A percentile compares a stretch with the other conserved stretches of the same genome.
phyloP scores from a whole-genome alignment of 2,113 vertebrate species.

The Psilopogon haemacephalus region DNA sequence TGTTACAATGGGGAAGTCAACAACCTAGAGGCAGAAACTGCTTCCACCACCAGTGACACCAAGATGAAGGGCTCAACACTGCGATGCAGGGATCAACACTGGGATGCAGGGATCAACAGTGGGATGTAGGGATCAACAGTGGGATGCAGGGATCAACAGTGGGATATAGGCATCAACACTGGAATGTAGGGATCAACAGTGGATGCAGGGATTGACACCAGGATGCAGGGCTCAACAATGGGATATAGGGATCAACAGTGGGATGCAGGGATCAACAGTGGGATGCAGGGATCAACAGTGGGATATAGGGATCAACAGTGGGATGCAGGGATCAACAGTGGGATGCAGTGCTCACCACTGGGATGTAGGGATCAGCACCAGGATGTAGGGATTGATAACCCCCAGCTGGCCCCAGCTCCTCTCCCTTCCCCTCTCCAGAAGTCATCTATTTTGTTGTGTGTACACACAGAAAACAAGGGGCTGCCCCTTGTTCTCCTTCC shows the following conservation, averaged over 20 bases:
- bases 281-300: too few relatives aligned
- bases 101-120: too few relatives aligned
- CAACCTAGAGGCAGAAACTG: neutral
- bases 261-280: too few relatives aligned
- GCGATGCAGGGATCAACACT: too few relatives aligned
- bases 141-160: too few relatives aligned
- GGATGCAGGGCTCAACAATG: neutral
- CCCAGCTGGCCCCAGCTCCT: neutral
- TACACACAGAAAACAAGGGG: conserved; percentile 78
- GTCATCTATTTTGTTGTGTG: conserved; percentile 81
- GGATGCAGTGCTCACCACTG: too few relatives aligned
- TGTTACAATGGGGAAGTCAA: neutral
- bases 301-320: too few relatives aligned
- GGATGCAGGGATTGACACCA: neutral
- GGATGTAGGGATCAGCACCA: neutral
- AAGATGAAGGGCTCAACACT: neutral
- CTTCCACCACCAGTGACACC: neutral
- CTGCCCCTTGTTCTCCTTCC: conserved; percentile 73
- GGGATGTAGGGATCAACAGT: too few relatives aligned
- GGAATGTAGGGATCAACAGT: neutral
- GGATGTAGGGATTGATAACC: neutral
- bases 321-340: too few relatives aligned
- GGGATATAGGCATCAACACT: neutral
- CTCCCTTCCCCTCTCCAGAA: conserved; percentile 42
- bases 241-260: too few relatives aligned